Conservation (phyloP, 2,113 vertebrate genomes). For the Balaeniceps rex region DNA sequence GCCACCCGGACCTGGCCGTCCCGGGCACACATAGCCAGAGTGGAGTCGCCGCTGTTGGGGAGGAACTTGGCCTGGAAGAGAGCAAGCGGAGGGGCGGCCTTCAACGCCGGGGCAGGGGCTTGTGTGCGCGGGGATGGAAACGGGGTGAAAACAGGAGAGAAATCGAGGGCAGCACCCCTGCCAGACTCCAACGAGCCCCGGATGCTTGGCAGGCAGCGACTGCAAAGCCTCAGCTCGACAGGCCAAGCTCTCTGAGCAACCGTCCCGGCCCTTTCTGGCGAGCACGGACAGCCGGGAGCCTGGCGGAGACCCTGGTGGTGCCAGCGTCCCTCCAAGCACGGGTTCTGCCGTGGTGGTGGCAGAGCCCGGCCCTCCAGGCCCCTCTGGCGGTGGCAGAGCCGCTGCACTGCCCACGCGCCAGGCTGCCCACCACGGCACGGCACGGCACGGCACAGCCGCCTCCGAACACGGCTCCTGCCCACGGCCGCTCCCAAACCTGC, state of each 20-base stretch:
- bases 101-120: background rate
- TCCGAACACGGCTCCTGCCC: background rate
- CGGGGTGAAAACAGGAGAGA: background rate
- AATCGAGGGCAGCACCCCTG: fast-evolving
- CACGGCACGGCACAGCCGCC: background rate
- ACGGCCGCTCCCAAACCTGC: background rate
- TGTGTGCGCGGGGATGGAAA: fast-evolving
- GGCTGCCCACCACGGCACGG: background rate
- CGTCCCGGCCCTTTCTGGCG: fast-evolving
- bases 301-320: background rate
- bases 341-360: background rate
- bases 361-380: background rate
- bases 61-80: conserved; percentile 90
- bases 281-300: fast-evolving
- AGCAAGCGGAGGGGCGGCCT: background rate
- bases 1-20: conserved; percentile 94
- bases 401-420: fast-evolving
- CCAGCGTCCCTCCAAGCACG: too few relatives aligned
- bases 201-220: background rate
- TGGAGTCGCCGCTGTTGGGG: conserved; percentile 94
- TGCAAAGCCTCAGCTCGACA: fast-evolving
- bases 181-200: background rate
- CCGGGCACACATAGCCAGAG: conserved; percentile 93
- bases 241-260: fast-evolving
- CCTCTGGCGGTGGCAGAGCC: background rate